phyloP scores from a whole-genome alignment of 2,888 invertebrate species.

The Cantharis lateralis region DNA sequence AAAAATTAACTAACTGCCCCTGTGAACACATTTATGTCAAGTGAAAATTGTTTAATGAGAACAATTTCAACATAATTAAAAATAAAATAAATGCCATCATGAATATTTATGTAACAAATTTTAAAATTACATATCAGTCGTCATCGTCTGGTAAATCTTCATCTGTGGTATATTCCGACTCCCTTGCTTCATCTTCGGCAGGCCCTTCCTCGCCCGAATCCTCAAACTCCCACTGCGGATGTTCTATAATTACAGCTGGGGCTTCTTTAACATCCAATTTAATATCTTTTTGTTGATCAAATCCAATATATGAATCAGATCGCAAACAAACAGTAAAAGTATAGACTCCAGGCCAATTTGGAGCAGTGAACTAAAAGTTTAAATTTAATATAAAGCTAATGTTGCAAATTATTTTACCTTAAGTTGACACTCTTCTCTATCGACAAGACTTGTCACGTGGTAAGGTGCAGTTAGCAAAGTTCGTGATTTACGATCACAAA shows the following conservation, averaged over 20 bases:
- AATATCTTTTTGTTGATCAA: slow-evolving; percentile 93
- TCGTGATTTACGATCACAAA: slow-evolving; percentile 92
- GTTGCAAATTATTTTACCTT: slow-evolving; percentile 56
- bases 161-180: slow-evolving; percentile 71
- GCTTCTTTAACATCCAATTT: slow-evolving; percentile 98
- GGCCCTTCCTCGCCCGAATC: slow-evolving; percentile 81
- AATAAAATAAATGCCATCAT: slow-evolving; percentile 27
- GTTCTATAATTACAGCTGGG: slow-evolving; percentile 85
- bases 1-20: background rate
- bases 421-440: slow-evolving; percentile 88
- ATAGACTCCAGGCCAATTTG: slow-evolving; percentile 90
- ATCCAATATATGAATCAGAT: slow-evolving; percentile 96
- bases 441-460: slow-evolving; percentile 90
- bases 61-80: background rate
- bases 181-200: slow-evolving; percentile 64
- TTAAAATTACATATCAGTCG: slow-evolving; percentile 41
- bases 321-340: slow-evolving; percentile 90
- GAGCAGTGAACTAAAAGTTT: slow-evolving; percentile 83
- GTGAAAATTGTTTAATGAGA: background rate
- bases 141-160: slow-evolving; percentile 65
- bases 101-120: slow-evolving; percentile 14
- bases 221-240: slow-evolving; percentile 98
- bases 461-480: slow-evolving; percentile 91
- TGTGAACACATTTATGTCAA: background rate
- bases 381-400: background rate